Evolutionary conservation across 2,797 vertebrate species (phyloP).

Genomic region (Pseudopleuronectes americanus): DNA sequence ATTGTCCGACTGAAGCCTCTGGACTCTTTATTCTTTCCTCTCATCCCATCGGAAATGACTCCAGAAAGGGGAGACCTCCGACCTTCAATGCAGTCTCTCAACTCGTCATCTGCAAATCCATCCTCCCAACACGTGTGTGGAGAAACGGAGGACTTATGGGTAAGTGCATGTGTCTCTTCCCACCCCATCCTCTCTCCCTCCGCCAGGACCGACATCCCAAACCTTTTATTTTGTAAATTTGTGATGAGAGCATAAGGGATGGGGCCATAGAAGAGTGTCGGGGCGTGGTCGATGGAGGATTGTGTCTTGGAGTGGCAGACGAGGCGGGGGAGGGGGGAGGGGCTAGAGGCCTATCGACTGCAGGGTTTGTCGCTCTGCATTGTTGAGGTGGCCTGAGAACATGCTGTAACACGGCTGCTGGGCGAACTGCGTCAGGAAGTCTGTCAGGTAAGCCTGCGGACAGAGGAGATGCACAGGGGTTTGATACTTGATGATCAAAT

Average conservation of each 20-base stretch:
- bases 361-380: constrained; percentile 90
- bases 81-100: constrained; percentile 29
- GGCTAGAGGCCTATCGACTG: constrained; percentile 94
- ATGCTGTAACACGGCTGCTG: constrained; percentile 97
- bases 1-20: constrained; percentile 39
- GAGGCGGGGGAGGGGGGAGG: background rate
- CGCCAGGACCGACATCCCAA: constrained; percentile 1
- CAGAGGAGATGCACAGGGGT: background rate
- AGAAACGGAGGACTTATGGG: constrained; percentile 43
- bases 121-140: constrained; percentile 42
- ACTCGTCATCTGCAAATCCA: constrained; percentile 49
- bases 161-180: constrained; percentile 54
- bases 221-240: constrained; percentile 43
- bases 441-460: constrained; percentile 95
- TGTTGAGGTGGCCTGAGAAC: constrained; percentile 97
- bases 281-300: constrained; percentile 34
- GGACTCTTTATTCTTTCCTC: constrained; percentile 26
- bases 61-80: constrained; percentile 36
- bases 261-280: constrained; percentile 39
- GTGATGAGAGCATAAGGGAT: constrained; percentile 32
- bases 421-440: constrained; percentile 97
- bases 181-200: constrained; percentile 27
- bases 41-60: constrained; percentile 43
- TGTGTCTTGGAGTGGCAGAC: constrained; percentile 24
- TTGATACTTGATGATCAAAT: no score